phyloP scores from a whole-genome alignment of 2,113 vertebrate genomes.

The Myodes glareolus region DNA sequence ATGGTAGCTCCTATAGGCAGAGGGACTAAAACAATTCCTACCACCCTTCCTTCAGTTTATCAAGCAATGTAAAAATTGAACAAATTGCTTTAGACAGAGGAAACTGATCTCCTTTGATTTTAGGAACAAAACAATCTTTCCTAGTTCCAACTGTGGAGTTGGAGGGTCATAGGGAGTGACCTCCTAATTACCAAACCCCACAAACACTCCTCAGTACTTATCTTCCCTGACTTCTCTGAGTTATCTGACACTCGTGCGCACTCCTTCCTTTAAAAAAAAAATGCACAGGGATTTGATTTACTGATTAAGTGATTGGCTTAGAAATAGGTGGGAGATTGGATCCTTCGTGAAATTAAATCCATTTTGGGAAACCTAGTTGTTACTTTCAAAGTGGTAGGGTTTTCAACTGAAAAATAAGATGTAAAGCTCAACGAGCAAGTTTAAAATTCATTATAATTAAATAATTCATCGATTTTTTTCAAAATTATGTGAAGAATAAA shows the following conservation, averaged over 20 bases:
- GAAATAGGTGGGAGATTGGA: not conserved
- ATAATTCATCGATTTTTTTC: not conserved
- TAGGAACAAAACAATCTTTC: constrained; percentile 51
- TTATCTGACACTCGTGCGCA: constrained; percentile 40
- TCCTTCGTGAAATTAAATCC: constrained; percentile 35
- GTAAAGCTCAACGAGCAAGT: not conserved
- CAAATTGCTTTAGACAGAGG: constrained; percentile 68
- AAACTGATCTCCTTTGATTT: constrained; percentile 68
- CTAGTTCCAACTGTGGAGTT: constrained; percentile 10
- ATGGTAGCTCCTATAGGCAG: not conserved
- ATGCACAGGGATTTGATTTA: constrained; percentile 34
- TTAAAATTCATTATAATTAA: not conserved
- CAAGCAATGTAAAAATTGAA: constrained; percentile 50
- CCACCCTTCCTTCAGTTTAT: not conserved
- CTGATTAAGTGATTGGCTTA: constrained; percentile 40
- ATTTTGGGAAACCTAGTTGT: not conserved
- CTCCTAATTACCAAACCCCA: constrained; percentile 57
- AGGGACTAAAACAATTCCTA: constrained; percentile 4
- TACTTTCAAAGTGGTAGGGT: constrained; percentile 1
- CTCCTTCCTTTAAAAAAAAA: constrained; percentile 14
- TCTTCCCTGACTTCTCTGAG: constrained; percentile 22
- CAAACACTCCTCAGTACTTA: constrained; percentile 39
- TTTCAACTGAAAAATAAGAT: not conserved
- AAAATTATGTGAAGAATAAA: not conserved
- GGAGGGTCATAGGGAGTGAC: constrained; percentile 55